Percentiles rank a stretch among this genome's conserved stretches.
phyloP scores from a whole-genome alignment of 2,797 vertebrate genomes.

The Meda fulgida region DNA sequence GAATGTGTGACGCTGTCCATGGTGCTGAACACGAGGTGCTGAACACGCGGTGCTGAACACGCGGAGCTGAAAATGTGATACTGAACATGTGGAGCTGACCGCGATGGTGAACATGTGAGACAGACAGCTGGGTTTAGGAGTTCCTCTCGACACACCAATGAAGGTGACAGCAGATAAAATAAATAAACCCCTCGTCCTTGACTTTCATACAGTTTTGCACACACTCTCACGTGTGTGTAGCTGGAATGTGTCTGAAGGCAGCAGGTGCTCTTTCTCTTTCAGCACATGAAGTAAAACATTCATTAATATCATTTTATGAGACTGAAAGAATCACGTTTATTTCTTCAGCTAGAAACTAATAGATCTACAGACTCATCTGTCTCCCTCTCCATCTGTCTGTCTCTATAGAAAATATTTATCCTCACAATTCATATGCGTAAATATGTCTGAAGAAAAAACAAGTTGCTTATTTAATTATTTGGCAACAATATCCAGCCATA shows the following conservation, averaged over 20 bases:
- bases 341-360: not conserved
- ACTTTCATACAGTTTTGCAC: no score
- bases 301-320: slow-evolving; percentile 3
- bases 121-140: not conserved
- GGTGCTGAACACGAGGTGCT: no score
- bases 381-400: not conserved
- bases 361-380: not conserved
- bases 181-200: not conserved
- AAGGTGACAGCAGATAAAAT: not conserved
- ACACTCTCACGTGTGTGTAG: not conserved
- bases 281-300: slow-evolving; percentile 13
- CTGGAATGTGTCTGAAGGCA: not conserved
- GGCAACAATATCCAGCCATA: no score
- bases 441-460: no score
- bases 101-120: no score
- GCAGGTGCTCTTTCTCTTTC: not conserved
- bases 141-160: not conserved
- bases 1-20: no score
- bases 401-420: not conserved
- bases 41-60: no score
- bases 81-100: no score
- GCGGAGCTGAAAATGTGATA: no score
- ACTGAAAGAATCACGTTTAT: not conserved
- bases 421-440: no score
- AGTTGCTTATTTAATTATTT: no score